Evolutionary conservation across 2,797 vertebrate species (phyloP).

Genomic region (Notolabrus celidotus): DNA sequence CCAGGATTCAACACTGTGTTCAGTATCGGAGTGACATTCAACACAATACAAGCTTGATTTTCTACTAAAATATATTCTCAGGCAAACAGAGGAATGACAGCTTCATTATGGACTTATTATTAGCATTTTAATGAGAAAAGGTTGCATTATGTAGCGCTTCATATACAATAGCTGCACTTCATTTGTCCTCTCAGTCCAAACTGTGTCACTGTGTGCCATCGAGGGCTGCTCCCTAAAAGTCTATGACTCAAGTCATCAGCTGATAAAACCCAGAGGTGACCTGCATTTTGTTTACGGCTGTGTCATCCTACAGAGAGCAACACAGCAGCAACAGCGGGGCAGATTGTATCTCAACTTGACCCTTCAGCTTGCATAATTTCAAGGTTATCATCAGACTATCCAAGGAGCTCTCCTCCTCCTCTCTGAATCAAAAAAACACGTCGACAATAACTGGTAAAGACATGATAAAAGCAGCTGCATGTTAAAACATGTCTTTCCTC

Average conservation of each 20-base stretch:
- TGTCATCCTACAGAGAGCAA: no score
- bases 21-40: slow-evolving; percentile 8
- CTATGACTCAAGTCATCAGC: not conserved
- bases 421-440: no score
- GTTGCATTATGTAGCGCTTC: not conserved
- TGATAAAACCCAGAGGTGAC: not conserved
- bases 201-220: not conserved
- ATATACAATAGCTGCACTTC: not conserved
- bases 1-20: not conserved
- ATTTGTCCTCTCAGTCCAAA: no score
- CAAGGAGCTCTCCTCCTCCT: not conserved
- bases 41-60: slow-evolving; percentile 5
- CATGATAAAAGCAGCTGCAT: no score
- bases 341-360: not conserved
- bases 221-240: not conserved
- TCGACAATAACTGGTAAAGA: no score
- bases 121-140: slow-evolving; percentile 2
- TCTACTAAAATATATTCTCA: not conserved
- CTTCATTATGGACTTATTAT: not conserved
- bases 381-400: not conserved
- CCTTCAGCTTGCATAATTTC: not conserved
- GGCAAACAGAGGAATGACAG: not conserved
- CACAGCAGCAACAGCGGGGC: no score
- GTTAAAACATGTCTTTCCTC: no score
- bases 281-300: no score